phyloP scores from a whole-genome alignment of 2,113 vertebrate species.

The Rhagologus leucostigma region DNA sequence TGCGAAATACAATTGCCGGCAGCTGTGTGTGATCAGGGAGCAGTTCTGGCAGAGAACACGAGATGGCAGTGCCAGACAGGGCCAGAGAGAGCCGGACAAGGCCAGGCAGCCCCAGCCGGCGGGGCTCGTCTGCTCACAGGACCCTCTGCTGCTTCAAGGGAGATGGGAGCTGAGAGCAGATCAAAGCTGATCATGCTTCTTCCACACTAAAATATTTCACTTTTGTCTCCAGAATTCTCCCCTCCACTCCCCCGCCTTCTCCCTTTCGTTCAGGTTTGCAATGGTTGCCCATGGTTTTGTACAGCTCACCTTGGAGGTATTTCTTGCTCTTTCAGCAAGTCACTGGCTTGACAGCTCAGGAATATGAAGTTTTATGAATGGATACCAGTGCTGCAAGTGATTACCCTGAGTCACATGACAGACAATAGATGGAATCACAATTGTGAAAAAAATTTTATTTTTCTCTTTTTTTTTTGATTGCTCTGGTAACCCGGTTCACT shows the following conservation, averaged over 20 bases:
- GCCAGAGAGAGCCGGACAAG: background rate
- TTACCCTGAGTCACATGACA: background rate
- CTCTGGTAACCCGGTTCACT: background rate
- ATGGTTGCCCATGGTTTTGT: background rate
- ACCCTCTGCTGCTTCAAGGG: background rate
- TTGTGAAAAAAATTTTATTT: background rate
- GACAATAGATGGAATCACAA: background rate
- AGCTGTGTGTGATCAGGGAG: background rate
- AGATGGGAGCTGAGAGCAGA: background rate
- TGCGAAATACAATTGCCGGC: accelerated
- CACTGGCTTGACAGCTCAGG: background rate
- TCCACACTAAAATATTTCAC: no score
- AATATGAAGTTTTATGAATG: background rate
- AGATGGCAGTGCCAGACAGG: background rate
- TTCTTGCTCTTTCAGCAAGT: background rate
- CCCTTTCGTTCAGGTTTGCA: background rate
- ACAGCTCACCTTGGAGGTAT: background rate
- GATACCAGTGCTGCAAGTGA: background rate
- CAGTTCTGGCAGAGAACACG: background rate
- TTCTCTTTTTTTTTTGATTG: background rate
- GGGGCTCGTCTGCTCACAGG: background rate
- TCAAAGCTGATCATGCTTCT: background rate
- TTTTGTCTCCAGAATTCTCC: background rate
- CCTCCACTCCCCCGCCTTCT: accelerated
- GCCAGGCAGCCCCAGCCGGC: background rate